Conservation (phyloP, 23 tunicate species). For the Ascidia mentula region DNA sequence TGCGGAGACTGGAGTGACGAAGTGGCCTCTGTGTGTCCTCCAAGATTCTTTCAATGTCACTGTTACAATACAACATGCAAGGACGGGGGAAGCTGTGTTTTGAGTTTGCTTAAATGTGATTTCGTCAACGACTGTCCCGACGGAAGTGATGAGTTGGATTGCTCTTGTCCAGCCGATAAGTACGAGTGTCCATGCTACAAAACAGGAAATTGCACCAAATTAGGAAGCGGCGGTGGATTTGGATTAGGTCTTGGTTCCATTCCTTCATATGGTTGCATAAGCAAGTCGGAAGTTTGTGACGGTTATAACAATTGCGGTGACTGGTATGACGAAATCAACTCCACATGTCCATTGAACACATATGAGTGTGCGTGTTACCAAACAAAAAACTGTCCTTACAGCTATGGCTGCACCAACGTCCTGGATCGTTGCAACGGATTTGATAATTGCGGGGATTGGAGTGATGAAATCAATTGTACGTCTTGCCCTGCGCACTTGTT, state of each 20-base stretch:
- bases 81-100: not conserved
- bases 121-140: not conserved
- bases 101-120: not conserved
- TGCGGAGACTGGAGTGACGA: constrained; percentile 15
- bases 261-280: not conserved
- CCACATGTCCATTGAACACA: not conserved
- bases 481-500: not conserved
- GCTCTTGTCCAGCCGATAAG: not conserved
- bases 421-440: not conserved
- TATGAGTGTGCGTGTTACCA: not conserved
- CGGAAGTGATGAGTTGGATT: not conserved
- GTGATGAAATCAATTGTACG: not conserved
- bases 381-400: not conserved
- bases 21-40: not conserved
- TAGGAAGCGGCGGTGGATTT: too few relatives aligned
- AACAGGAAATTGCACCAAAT: not conserved
- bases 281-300: not conserved
- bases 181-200: not conserved
- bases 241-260: too few relatives aligned
- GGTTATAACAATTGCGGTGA: not conserved
- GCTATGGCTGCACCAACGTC: not conserved
- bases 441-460: not conserved
- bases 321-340: not conserved
- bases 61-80: constrained; percentile 1
- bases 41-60: not conserved